Base-by-base conservation (phyloP, 2,113 vertebrate species). In the Opisthocomus hoazin region DNA sequence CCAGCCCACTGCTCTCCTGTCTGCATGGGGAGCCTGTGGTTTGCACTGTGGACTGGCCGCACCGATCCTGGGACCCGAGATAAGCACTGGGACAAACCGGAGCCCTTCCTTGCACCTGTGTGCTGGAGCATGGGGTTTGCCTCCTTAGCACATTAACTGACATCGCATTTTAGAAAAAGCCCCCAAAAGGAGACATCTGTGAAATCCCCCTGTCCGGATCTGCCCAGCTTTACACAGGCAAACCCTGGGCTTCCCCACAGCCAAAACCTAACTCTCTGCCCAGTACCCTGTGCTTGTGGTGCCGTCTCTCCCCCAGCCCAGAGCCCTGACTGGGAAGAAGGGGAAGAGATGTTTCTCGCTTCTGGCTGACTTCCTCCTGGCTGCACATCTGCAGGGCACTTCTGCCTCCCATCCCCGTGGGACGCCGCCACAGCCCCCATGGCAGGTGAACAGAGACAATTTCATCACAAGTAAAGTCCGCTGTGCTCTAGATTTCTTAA, bases 401-500 rank as follows among this genome's bases (percentile, higher is more conserved):
- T 76, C 93, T 94, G 75, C 61, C 57, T 81, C 80, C 76, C 4
- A 1, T 57, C 69, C 84, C 88, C 21, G 0, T 18, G 48, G 90
- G 76, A 68, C 57, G 26, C 50, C 5, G 11, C 37, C n/a, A 30
- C 32, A 11, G 82, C 43, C 56, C 91, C 69, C 78, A 19, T 16
- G 77, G 87, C 86, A 81, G 91, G 85, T 71, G 75, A 92, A 96
- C 90, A 96, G 94, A 96, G 88, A 82, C 63, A 64, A 46, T 39
- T 71, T 9, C 83, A 46, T 93, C 46, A 85, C 36, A 68, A 95
- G 53, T 94, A 93, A 97, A 97, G 94, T 93, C 95, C 85, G 0
- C 83, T 80, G 93, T 97, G 92, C 94, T 94, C 89, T 96, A 88
- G 37, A 93, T 87, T 92, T 89, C 70, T 91, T 37, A 85, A 80